These are phyloP conservation scores for Dendrophyllia cribrosa DNA, from an alignment of 64 coral and sea anemone genomes.

Conservation along the genomic window DNA sequence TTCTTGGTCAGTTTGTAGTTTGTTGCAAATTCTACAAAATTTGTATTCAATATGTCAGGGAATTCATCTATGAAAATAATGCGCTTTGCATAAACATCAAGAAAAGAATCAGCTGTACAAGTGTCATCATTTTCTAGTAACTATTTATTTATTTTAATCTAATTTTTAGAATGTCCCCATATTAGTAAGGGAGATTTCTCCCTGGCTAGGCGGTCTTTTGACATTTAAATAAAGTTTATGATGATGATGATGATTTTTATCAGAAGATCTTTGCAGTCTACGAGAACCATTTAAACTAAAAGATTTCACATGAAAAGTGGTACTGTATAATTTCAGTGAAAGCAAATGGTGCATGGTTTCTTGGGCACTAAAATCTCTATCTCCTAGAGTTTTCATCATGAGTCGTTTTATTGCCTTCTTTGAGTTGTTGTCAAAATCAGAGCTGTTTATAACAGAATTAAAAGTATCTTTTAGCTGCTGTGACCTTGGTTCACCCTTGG, in stretches of 20 bases:
- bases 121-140: background rate
- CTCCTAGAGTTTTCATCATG: constrained; percentile 64
- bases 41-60: constrained; percentile 45
- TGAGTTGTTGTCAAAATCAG: background rate
- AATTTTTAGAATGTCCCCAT: too few relatives aligned
- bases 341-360: constrained; percentile 60
- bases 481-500: constrained; percentile 25
- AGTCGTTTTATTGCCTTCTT: constrained; percentile 31
- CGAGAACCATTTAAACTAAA: constrained; percentile 64
- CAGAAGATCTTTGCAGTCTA: constrained; percentile 2
- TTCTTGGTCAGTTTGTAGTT: constrained; percentile 24
- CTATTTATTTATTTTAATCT: too few relatives aligned
- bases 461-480: constrained; percentile 54
- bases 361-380: constrained; percentile 65
- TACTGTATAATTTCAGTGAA: constrained; percentile 64
- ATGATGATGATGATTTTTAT: too few relatives aligned
- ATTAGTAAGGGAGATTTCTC: too few relatives aligned
- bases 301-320: constrained; percentile 35
- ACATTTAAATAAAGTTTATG: too few relatives aligned
- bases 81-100: constrained; percentile 60
- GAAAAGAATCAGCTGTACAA: constrained; percentile 43
- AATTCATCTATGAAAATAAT: constrained; percentile 6
- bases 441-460: constrained; percentile 31
- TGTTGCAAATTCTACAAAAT: constrained; percentile 54
- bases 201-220: too few relatives aligned